phyloP scores from a whole-genome alignment of 2,797 vertebrate species.

The Psittacula derbiana region DNA sequence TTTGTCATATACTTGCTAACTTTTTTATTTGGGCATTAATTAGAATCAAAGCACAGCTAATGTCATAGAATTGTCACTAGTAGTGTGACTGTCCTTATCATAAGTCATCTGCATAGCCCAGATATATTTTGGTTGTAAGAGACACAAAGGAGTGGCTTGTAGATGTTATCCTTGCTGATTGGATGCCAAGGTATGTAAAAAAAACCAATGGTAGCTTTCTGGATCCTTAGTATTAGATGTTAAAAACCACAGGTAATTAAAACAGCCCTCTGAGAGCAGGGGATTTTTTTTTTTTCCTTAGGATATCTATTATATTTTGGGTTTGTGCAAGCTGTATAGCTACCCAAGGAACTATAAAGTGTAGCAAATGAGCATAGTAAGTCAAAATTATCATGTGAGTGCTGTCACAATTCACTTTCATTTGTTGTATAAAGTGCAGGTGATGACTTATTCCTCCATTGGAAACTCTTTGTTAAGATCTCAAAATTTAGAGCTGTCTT shows the following conservation, averaged over 20 bases:
- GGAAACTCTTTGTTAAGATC: neutral
- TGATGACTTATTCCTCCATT: neutral
- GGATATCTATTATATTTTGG: neutral
- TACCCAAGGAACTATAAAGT: slow-evolving; percentile 7
- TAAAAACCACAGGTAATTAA: slow-evolving; percentile 23
- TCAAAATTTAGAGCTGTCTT: neutral
- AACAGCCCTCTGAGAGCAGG: neutral
- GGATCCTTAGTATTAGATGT: neutral
- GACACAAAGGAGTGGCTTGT: neutral
- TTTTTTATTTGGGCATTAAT: neutral
- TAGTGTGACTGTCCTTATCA: neutral
- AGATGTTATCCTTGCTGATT: neutral
- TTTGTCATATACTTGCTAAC: neutral
- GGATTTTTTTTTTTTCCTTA: neutral
- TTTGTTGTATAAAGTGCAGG: neutral
- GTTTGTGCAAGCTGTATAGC: neutral
- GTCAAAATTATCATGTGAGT: neutral
- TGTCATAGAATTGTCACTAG: neutral
- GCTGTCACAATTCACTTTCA: neutral
- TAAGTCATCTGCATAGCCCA: neutral
- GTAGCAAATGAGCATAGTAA: neutral
- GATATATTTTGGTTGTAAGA: neutral
- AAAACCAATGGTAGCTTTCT: neutral
- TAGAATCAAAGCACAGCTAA: neutral
- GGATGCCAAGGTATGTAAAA: neutral